phyloP scores from a whole-genome alignment of 2,113 vertebrate genomes.

The Microtus oregoni region DNA sequence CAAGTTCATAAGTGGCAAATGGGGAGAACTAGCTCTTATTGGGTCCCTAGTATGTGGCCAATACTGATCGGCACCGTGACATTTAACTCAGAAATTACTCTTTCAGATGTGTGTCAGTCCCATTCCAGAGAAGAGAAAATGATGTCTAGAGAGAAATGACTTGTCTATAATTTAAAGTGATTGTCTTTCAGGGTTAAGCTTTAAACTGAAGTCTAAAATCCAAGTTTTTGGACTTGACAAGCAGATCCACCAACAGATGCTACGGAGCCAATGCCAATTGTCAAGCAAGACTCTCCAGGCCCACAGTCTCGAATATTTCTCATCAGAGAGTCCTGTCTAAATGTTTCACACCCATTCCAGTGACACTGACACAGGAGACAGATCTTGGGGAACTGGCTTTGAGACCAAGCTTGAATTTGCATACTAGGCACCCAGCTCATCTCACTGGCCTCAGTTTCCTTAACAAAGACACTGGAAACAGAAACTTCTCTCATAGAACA shows the following conservation, averaged over 20 bases:
- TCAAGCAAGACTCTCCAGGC: not conserved
- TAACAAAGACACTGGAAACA: not conserved
- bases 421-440: not conserved
- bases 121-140: not conserved
- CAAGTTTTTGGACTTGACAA: not conserved
- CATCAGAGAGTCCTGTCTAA: not conserved
- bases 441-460: not conserved
- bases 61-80: not conserved
- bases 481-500: not conserved
- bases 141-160: not conserved
- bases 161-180: constrained; percentile 33
- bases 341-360: not conserved
- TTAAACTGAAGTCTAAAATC: constrained; percentile 40
- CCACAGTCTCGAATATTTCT: not conserved
- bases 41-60: not conserved
- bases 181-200: not conserved
- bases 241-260: not conserved
- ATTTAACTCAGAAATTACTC: not conserved
- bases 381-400: not conserved
- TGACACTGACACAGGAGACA: not conserved
- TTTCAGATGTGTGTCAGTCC: not conserved
- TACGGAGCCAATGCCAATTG: not conserved
- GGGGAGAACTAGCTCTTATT: not conserved
- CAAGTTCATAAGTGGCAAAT: too few species aligned
- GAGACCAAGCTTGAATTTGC: not conserved